phyloP scores from a whole-genome alignment of 2,113 vertebrate species.

The Pithys albifrons region DNA sequence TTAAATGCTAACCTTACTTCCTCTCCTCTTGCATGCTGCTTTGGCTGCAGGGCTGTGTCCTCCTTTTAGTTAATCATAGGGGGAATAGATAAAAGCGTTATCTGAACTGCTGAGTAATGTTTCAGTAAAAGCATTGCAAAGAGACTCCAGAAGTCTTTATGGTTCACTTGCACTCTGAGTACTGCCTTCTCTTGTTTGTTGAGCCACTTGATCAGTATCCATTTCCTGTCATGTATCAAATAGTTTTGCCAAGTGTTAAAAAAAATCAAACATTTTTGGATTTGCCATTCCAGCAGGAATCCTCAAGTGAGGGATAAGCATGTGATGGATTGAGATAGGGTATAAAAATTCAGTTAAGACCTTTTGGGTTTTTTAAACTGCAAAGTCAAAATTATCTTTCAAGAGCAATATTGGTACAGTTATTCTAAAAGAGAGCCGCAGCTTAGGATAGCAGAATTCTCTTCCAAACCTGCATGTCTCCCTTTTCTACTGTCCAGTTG shows the following conservation, averaged over 20 bases:
- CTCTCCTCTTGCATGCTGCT: not conserved
- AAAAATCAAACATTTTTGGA: not conserved
- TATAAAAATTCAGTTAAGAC: not conserved
- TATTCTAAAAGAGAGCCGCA: not conserved
- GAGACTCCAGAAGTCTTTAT: not conserved
- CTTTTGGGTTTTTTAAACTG: not conserved
- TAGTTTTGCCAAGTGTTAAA: not conserved
- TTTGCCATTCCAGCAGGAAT: not conserved
- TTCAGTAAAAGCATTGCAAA: not conserved
- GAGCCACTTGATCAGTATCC: not conserved
- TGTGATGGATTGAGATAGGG: not conserved
- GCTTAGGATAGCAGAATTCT: not conserved
- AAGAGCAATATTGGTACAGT: not conserved
- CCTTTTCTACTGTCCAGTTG: not conserved
- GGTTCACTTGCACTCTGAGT: not conserved
- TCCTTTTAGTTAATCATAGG: not conserved
- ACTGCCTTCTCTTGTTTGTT: not conserved
- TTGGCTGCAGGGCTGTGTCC: constrained; percentile 3
- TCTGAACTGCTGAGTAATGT: not conserved
- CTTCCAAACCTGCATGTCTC: not conserved
- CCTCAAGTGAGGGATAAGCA: not conserved
- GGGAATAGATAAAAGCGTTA: not conserved
- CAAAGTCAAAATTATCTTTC: not conserved
- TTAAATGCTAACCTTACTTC: not conserved
- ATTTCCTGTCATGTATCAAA: not conserved